Base-by-base conservation (phyloP, 2,888 invertebrate genomes). In the Liodrosophila aerea region DNA sequence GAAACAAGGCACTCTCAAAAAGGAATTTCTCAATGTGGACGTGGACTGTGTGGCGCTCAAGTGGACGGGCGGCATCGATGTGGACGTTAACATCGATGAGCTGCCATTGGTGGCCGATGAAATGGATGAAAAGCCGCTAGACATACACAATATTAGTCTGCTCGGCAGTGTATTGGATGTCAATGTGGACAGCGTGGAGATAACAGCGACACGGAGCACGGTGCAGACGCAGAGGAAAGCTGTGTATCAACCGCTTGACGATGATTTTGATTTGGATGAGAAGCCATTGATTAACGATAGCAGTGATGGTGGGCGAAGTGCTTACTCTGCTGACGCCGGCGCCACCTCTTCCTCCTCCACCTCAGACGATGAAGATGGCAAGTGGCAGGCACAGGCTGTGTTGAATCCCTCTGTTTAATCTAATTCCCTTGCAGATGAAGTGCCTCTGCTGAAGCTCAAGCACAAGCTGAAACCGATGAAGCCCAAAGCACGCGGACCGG, bases 61-160 rank as follows among this genome's bases (percentile, higher is more conserved):
- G 16, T 84, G 85, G 33, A 54, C 72, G 1, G 78, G 43, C 1
- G 61, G 61, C 45, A 64, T 67, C 7, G 81, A 73, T 50, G 77
- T 76, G 12, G 80, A 85, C 15, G 76, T 83, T 0, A 75, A 67
- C 39, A 82, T 78, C 5, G 84, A 80, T 12, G 85, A 84, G 29
- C 47, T 81, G 40, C 85, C 86, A 1, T 57, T 81, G n/a, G 68
- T 72, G 0, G 27, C 73, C 11, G 74, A 64, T 9, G 67, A 74
- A 45, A 74, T 84, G 64, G 86, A 81, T 31, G 81, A 81, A 47
- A 86, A 81, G 37, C 81, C 81, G 0, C 29, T 81, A 22, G 81
- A 81, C 15, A 83, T 78, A 64, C 80, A 78, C 41, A 85, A 78
- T 60, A 66, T 78, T 0, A 66, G 63, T 9, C 57, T 78, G 37